Conservation (phyloP, 2,888 invertebrate species). For the Microchrysa polita region DNA sequence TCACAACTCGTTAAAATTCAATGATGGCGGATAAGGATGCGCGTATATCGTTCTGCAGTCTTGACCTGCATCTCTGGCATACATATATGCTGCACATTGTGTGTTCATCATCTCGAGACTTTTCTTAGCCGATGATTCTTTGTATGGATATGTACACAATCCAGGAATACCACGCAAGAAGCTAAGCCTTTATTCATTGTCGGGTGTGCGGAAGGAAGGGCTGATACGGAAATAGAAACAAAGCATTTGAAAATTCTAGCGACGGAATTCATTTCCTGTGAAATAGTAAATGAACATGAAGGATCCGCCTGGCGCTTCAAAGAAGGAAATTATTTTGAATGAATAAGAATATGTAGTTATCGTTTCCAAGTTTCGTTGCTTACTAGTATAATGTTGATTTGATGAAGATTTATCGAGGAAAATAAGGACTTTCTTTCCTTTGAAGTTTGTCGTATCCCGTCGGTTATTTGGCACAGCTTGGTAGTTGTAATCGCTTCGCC, state of each 20-base stretch:
- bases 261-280: neutral
- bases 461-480: too few relatives aligned
- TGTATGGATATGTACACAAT: neutral
- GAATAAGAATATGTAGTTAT: neutral
- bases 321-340: neutral
- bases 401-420: too few relatives aligned
- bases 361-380: too few relatives aligned
- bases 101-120: neutral
- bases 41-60: neutral
- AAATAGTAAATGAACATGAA: neutral
- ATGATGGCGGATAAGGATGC: neutral
- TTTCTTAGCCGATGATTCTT: neutral
- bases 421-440: too few relatives aligned
- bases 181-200: neutral
- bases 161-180: neutral
- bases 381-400: too few relatives aligned
- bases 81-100: neutral
- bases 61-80: neutral
- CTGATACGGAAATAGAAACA: conserved; percentile 4
- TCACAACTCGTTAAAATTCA: conserved; percentile 23
- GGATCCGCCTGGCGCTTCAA: neutral
- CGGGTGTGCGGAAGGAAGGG: neutral
- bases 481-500: too few relatives aligned
- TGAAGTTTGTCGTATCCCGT: too few relatives aligned
- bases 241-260: neutral